Evolutionary conservation across 2,797 vertebrate genomes (phyloP).

Genomic region (Choloepus didactylus): DNA sequence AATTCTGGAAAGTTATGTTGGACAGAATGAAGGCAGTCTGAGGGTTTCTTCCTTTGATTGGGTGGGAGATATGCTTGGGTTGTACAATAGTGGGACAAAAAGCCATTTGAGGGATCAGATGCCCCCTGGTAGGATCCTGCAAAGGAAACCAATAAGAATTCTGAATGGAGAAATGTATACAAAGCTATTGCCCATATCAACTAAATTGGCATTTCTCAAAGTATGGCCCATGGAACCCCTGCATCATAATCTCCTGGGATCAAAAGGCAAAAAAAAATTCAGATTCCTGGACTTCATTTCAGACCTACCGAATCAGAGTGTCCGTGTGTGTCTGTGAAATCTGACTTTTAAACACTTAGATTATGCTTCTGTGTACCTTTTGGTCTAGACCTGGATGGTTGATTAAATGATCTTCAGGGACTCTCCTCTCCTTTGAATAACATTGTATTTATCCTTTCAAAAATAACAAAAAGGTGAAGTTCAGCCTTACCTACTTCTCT

Average conservation of each 20-base stretch:
- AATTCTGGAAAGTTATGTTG: neutral
- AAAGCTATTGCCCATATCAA: neutral
- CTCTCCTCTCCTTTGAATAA: neutral
- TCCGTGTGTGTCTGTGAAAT: neutral
- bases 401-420: neutral
- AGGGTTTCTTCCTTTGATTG: neutral
- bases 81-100: neutral
- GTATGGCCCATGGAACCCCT: neutral
- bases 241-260: neutral
- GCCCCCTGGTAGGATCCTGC: too few species aligned
- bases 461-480: neutral
- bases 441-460: neutral
- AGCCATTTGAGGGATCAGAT: neutral
- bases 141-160: neutral
- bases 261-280: neutral
- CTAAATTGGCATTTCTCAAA: neutral
- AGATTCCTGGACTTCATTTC: neutral
- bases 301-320: neutral
- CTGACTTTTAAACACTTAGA: neutral
- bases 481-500: neutral
- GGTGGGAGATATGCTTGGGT: too few species aligned
- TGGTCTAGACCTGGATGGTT: neutral
- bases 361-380: neutral
- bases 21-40: rapidly evolving
- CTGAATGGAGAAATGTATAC: neutral